Percentiles rank a stretch among this genome's conserved stretches.
phyloP scores from a whole-genome alignment of 2,888 invertebrate genomes.

The Drosophila seclusa region DNA sequence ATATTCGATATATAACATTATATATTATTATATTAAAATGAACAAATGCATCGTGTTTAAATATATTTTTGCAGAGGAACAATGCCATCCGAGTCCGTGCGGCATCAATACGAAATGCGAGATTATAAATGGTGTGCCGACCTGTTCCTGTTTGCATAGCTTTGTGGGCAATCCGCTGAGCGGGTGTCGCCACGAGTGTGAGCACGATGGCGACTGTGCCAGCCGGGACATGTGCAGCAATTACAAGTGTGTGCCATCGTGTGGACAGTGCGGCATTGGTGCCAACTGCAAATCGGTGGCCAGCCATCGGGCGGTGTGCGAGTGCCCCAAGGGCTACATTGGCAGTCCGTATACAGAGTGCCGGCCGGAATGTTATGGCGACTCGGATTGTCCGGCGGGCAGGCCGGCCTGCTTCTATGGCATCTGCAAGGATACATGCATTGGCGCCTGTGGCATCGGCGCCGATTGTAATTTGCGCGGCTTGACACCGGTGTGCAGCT shows the following conservation, averaged over 20 bases:
- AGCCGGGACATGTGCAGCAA: constrained; percentile 89
- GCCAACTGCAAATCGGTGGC: constrained; percentile 91
- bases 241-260: constrained; percentile 91
- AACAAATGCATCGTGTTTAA: neutral
- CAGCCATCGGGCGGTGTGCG: constrained; percentile 91
- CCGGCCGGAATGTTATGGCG: constrained; percentile 91
- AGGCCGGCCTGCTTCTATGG: constrained; percentile 93
- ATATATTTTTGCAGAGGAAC: constrained; percentile 87
- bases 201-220: constrained; percentile 90
- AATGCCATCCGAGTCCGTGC: constrained; percentile 93
- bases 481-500: constrained; percentile 93
- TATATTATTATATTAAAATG: neutral
- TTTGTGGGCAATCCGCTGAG: constrained; percentile 91
- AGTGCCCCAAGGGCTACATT: constrained; percentile 92
- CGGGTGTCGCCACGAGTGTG: constrained; percentile 94
- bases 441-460: constrained; percentile 91
- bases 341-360: constrained; percentile 92
- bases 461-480: constrained; percentile 91
- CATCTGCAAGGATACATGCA: constrained; percentile 93
- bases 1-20: too few species aligned
- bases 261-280: constrained; percentile 91
- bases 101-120: constrained; percentile 93
- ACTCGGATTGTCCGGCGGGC: constrained; percentile 91
- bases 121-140: constrained; percentile 90
- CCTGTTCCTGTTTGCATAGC: constrained; percentile 92